Base-by-base conservation (phyloP, 2,113 vertebrate species). In the Desmodus rotundus region DNA sequence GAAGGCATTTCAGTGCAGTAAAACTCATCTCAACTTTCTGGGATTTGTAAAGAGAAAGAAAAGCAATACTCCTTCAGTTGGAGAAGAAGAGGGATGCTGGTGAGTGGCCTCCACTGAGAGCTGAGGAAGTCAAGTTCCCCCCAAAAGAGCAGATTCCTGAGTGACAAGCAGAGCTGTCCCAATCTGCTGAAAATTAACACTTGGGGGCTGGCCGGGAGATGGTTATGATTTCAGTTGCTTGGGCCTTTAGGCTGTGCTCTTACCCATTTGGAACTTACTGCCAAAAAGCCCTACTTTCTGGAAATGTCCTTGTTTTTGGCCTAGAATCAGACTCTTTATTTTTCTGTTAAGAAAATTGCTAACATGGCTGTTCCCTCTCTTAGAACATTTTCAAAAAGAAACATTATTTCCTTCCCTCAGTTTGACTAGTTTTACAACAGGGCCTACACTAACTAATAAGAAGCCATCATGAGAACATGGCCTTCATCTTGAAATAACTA, bases 401-500 rank as follows among this genome's bases (percentile, higher is more conserved):
- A 73, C 28, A 58, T 87, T 78, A 28, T 81, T 91, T 91, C 50
- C 24, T 85, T 89, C 31, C 67, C 26, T 22, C 13, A 47, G 5
- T 7, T 83, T 52, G 11, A 54, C 33, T 78, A 16, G 54, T 61
- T 96, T 95, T 88, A 77, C n/a, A 68, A 45, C 19, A 63, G 5
- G 65, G 50, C 17, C 14, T 58, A 33, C 5, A 28, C 16, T 58
- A 54, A 87, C 67, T 91, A 87, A 31, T 61, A 88, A 61, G 14
- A 54, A 81, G 78, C 70, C 0, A 47, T 76, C 52, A 43, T 65
- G 20, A 89, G 14, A 86, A 77, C 4, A 82, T 45, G 7, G 43
- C 31, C 56, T 96, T 58, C 70, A 81, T 76, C 83, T 91, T 81
- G 85, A 90, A 94, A 90, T 58, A 92, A 68, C 20, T 33, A 83